phyloP scores from a whole-genome alignment of 2,113 vertebrate species.

The Carassius gibelio region DNA sequence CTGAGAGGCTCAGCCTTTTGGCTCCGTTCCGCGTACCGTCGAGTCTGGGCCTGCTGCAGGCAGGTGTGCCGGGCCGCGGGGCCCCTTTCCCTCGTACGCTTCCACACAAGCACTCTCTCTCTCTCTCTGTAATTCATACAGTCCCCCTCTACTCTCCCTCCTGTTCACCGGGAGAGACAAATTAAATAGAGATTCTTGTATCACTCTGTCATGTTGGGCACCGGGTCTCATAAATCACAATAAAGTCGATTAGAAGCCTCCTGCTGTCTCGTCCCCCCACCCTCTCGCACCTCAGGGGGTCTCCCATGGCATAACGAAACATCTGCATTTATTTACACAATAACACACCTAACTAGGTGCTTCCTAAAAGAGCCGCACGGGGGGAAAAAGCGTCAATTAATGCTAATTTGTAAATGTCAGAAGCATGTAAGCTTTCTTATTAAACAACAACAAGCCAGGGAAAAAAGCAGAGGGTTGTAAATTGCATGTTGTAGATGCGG shows the following conservation, averaged over 20 bases:
- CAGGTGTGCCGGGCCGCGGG: conserved; percentile 70
- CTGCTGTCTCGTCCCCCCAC: conserved; percentile 46
- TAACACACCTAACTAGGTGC: conserved; percentile 75
- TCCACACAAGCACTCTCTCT: conserved; percentile 59
- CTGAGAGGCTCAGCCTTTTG: conserved; percentile 73
- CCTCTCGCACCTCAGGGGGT: conserved; percentile 61
- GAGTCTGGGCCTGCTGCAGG: conserved; percentile 78
- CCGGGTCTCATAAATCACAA: conserved; percentile 79
- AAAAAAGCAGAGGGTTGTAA: conserved; percentile 50
- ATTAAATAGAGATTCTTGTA: conserved; percentile 76
- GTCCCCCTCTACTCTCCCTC: conserved; percentile 30
- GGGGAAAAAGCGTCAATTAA: conserved; percentile 62
- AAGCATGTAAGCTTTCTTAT: conserved; percentile 52
- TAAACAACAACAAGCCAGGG: conserved; percentile 61
- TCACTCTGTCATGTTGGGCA: conserved; percentile 75
- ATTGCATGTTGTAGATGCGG: conserved; percentile 58
- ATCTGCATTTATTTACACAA: conserved; percentile 81
- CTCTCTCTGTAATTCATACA: conserved; percentile 41
- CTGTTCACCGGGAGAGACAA: conserved; percentile 74
- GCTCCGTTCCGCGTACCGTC: conserved; percentile 69
- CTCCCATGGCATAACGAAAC: conserved; percentile 68
- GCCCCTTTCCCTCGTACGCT: conserved; percentile 63
- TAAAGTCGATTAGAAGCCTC: conserved; percentile 75
- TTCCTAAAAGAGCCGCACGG: conserved; percentile 68
- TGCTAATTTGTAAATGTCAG: conserved; percentile 74